These are phyloP conservation scores for Daubentonia madagascariensis DNA, from an alignment of 2,113 vertebrate genomes.

Conservation along the genomic window DNA sequence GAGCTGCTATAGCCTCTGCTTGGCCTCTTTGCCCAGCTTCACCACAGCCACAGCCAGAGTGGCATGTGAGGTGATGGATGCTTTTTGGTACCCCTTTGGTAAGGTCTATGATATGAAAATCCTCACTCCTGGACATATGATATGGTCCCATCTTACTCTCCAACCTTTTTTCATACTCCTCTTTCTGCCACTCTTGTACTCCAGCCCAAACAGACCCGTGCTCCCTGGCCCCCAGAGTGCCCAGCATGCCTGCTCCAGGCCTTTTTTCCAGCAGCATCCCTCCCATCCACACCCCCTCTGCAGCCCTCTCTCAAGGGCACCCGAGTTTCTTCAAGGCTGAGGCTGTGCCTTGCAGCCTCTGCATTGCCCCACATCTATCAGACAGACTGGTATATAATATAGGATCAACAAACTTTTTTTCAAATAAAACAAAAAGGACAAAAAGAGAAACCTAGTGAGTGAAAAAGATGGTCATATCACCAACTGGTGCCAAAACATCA, in stretches of 20 bases:
- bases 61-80: rapidly evolving
- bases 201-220: not conserved
- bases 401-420: not conserved
- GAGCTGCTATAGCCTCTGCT: conserved; percentile 88
- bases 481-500: not conserved
- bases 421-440: not conserved
- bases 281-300: not conserved
- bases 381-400: not conserved
- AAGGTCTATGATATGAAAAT: not conserved
- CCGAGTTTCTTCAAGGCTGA: not conserved
- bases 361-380: not conserved
- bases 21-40: conserved; percentile 89
- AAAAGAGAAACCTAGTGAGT: not conserved
- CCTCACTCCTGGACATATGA: not conserved
- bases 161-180: not conserved
- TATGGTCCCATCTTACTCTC: not conserved
- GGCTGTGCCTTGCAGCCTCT: not conserved
- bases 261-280: not conserved
- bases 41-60: conserved; percentile 76
- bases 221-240: not conserved
- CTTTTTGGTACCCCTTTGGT: not conserved
- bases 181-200: not conserved
- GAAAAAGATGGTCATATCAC: not conserved
- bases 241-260: not conserved
- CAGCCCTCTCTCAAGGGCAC: not conserved